phyloP scores from a whole-genome alignment of 2,888 invertebrate species.

The Lacanobia oleracea region DNA sequence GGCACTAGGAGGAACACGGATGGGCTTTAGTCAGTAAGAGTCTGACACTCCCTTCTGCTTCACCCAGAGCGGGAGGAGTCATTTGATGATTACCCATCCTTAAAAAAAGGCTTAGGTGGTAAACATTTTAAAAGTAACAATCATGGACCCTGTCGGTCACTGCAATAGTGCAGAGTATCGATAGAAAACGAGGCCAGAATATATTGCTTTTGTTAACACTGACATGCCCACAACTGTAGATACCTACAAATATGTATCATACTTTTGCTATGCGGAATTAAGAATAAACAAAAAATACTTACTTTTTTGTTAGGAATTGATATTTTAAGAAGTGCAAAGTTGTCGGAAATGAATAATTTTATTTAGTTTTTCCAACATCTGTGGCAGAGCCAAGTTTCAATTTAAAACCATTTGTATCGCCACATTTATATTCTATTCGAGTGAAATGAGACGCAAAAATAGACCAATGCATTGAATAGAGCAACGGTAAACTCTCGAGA shows the following conservation, averaged over 20 bases:
- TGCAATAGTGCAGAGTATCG: too few relatives aligned
- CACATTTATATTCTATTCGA: slow-evolving; percentile 36
- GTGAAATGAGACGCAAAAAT: slow-evolving; percentile 34
- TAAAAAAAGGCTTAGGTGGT: too few relatives aligned
- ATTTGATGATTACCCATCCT: too few relatives aligned
- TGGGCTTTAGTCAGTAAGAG: too few relatives aligned
- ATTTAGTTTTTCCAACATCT: neutral
- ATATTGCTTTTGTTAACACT: neutral
- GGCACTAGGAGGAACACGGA: too few relatives aligned
- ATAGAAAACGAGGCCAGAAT: neutral
- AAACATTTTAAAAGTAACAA: too few relatives aligned
- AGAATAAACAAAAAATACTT: too few relatives aligned
- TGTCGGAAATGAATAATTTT: neutral
- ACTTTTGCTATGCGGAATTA: neutral
- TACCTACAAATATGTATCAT: neutral
- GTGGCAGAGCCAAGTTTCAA: slow-evolving; percentile 11
- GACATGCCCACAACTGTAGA: neutral
- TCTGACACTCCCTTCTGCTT: too few relatives aligned
- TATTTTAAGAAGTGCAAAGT: neutral
- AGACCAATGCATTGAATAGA: slow-evolving; percentile 12
- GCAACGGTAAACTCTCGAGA: slow-evolving; percentile 30
- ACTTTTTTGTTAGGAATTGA: neutral
- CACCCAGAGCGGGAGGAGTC: too few relatives aligned
- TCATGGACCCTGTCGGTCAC: too few relatives aligned
- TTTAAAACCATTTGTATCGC: slow-evolving; percentile 26